Base-by-base conservation (phyloP, 2,113 vertebrate species). In the Fukomys damarensis region DNA sequence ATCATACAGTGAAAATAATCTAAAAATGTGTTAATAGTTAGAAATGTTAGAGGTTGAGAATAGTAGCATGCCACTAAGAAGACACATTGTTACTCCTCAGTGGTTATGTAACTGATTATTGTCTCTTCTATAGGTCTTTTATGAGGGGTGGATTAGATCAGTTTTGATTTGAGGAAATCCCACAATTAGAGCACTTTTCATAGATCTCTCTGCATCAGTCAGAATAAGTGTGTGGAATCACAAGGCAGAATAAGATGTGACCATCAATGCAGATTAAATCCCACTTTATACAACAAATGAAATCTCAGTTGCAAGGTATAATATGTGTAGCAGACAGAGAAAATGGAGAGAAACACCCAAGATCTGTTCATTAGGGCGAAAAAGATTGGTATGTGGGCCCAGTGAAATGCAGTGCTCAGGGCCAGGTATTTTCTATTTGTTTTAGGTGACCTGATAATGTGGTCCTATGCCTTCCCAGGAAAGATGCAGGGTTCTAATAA, bases 141-240 rank as follows among this genome's bases (percentile, higher is more conserved):
- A 4, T 26, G 41, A 10, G 3, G 35, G 12, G 46, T 74, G 26
- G 61, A 22, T 13, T n/a, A 66, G 81, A 76, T 20, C 9, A 93
- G 32, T 35, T 49, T 96, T 94, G 41, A 91, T 49, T 87, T 70
- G 85, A 96, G 86, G 68, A 96, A 93, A 89, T 77, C 87, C 52
- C 41, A 1, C 22, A 93, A 61, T 93, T 43, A 66, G 28, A 86
- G 11, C 89, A 68, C 19, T 52, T 91, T 28, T 46, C 13, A 28
- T 87, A 80, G n/a, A 76, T 85, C 28, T 93, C 74, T 95, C 43
- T 93, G 46, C 19, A 63, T 91, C 17, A 92, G 2, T 68, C n/a
- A 81, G 61, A 95, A 83, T 80, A 90, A 81, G 26, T 63, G 0
- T 56, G 17, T 17, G 8, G 87, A 86, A 93, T 88, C 43, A 81